A percentile compares a stretch with the other conserved stretches of the same genome.
phyloP scores from a whole-genome alignment of 2,113 vertebrate genomes.

The Brachypodius melanocephalos region DNA sequence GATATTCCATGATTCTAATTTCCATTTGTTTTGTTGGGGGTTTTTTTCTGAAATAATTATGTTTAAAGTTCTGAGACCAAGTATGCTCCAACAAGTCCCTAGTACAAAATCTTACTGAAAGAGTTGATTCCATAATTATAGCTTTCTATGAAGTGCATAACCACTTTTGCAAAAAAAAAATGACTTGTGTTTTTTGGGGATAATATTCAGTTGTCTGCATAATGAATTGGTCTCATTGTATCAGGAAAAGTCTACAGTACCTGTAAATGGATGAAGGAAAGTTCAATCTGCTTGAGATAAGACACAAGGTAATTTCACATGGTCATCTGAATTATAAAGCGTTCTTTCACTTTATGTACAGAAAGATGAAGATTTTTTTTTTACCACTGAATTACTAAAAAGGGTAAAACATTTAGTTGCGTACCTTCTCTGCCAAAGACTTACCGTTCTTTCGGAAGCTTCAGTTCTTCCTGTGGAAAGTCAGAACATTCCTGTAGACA shows the following conservation, averaged over 20 bases:
- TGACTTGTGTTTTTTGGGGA: neutral
- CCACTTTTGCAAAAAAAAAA: neutral
- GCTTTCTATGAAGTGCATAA: neutral
- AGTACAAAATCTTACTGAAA: neutral
- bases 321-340: neutral
- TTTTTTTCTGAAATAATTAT: neutral
- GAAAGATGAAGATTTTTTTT: accelerated
- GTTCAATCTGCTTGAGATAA: neutral
- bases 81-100: neutral
- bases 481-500: neutral
- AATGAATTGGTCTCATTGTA: neutral
- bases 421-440: neutral
- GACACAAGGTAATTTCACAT: neutral
- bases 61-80: neutral
- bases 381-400: neutral
- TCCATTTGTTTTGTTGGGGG: neutral
- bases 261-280: neutral
- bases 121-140: neutral
- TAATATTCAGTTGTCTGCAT: neutral
- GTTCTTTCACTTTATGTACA: neutral
- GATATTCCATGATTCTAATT: neutral
- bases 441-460: neutral
- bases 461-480: neutral
- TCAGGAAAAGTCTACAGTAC: neutral
- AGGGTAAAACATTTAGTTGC: neutral